A percentile compares a stretch with the other conserved stretches of the same genome.
Conservation (phyloP, 2,888 invertebrate genomes). For the Poecilus cupreus region DNA sequence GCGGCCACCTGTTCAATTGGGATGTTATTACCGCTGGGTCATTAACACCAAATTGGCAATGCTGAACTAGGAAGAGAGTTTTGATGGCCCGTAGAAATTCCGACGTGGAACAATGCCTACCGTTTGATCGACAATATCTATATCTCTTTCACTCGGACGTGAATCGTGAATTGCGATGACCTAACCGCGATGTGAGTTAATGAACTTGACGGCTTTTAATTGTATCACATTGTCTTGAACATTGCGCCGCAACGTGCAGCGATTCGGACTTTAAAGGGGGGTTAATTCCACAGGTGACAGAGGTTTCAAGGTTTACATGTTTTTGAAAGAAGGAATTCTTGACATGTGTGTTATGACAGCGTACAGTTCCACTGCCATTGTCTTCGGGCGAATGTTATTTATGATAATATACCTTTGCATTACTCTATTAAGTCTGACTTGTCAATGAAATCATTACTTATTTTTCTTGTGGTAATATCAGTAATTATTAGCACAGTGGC, state of each 20-base stretch:
- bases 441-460: slow-evolving; percentile 49
- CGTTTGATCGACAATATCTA: slow-evolving; percentile 48
- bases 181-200: slow-evolving; percentile 46
- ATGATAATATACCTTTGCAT: slow-evolving; percentile 15
- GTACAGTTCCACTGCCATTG: slow-evolving; percentile 20
- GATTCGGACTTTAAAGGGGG: background rate
- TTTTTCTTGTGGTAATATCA: slow-evolving; percentile 2
- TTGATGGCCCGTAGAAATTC: slow-evolving; percentile 46
- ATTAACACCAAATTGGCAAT: slow-evolving; percentile 58
- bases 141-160: slow-evolving; percentile 45
- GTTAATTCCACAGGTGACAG: background rate
- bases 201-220: slow-evolving; percentile 52
- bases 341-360: slow-evolving; percentile 11
- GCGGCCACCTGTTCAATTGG: slow-evolving; percentile 40
- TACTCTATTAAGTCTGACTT: slow-evolving; percentile 32
- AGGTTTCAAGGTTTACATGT: slow-evolving; percentile 42
- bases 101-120: slow-evolving; percentile 46
- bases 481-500: slow-evolving; percentile 18
- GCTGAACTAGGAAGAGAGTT: slow-evolving; percentile 55
- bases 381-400: slow-evolving; percentile 45
- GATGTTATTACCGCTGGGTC: slow-evolving; percentile 46
- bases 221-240: slow-evolving; percentile 31
- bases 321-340: slow-evolving; percentile 34
- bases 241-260: background rate
- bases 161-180: slow-evolving; percentile 26